These are phyloP conservation scores for Camponotus fellah DNA, from an alignment of 2,888 invertebrate species.

Conservation along the genomic window DNA sequence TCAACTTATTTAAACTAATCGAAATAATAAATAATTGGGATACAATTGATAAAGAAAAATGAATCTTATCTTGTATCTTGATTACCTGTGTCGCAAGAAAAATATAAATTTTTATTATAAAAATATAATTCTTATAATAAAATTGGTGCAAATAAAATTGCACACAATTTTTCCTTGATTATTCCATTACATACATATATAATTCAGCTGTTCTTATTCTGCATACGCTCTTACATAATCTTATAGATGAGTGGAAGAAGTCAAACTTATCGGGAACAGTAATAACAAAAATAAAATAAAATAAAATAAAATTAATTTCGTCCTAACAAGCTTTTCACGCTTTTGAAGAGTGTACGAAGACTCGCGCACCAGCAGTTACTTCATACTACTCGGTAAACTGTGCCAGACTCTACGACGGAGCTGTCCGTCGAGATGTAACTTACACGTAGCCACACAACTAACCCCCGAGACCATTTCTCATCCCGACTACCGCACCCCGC, in stretches of 20 bases:
- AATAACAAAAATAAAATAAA: too few species aligned
- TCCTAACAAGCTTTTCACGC: slow-evolving; percentile 47
- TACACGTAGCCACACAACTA: slow-evolving; percentile 59
- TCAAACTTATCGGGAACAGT: slow-evolving; percentile 13
- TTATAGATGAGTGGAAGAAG: not conserved
- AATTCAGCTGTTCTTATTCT: not conserved
- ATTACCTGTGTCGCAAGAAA: not conserved
- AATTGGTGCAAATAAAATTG: not conserved
- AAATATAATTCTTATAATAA: not conserved
- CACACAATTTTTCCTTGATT: not conserved
- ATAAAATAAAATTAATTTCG: slow-evolving; percentile 52
- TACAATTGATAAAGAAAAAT: not conserved
- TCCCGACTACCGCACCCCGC: slow-evolving; percentile 60
- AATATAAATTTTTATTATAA: not conserved
- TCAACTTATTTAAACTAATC: not conserved
- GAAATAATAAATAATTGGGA: not conserved
- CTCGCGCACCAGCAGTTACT: slow-evolving; percentile 33
- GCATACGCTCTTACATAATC: not conserved
- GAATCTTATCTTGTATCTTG: not conserved
- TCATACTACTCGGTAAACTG: slow-evolving; percentile 61
- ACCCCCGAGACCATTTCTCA: slow-evolving; percentile 73
- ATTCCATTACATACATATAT: not conserved
- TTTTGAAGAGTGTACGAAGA: slow-evolving; percentile 26
- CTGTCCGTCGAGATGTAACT: slow-evolving; percentile 69
- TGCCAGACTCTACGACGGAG: slow-evolving; percentile 63